Conservation (phyloP, 2,797 vertebrate genomes). For the Fistularia tabacaria region DNA sequence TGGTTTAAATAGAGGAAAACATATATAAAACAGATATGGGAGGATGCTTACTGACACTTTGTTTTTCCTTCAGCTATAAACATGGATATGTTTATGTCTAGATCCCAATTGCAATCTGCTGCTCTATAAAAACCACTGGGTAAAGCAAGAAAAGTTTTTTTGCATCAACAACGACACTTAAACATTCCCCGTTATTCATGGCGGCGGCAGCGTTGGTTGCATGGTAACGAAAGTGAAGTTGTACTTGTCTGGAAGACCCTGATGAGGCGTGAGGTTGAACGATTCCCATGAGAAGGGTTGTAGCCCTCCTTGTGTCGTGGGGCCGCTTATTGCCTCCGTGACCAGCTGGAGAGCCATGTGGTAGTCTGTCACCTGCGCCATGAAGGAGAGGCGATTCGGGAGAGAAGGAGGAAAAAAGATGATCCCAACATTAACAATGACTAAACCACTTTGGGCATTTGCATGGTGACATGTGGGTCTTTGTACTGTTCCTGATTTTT, state of each 20-base stretch:
- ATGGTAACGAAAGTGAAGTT: constrained; percentile 81
- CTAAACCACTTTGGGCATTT: no score
- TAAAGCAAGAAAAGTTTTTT: no score
- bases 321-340: constrained; percentile 81
- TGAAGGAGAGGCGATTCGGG: constrained; percentile 8
- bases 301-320: constrained; percentile 80
- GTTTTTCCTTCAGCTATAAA: no score
- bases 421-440: not conserved
- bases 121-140: no score
- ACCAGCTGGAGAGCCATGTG: constrained; percentile 76
- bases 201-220: constrained; percentile 69
- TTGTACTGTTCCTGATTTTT: no score
- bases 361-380: constrained; percentile 81
- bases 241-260: constrained; percentile 80
- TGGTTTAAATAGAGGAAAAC: no score
- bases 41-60: no score
- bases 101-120: no score
- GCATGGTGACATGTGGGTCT: no score
- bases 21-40: no score
- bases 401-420: constrained; percentile 8
- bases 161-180: no score
- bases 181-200: constrained; percentile 23
- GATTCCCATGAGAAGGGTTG: constrained; percentile 79
- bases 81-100: no score
- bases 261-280: constrained; percentile 81